phyloP scores from a whole-genome alignment of 1,140 invertebrate species.

The Acromyrmex echinatior region DNA sequence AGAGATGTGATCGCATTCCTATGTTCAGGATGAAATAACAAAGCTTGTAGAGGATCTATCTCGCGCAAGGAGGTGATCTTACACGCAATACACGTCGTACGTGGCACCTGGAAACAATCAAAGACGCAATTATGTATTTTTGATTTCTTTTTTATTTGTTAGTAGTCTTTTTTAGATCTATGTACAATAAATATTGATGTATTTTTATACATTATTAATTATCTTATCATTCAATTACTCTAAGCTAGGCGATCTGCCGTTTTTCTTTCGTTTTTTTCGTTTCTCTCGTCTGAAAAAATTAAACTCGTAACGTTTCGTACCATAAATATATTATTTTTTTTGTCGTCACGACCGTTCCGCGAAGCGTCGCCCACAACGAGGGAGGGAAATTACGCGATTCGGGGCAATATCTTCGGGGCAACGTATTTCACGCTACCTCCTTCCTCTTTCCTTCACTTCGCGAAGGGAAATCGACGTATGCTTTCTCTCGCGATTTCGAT shows the following conservation, averaged over 20 bases:
- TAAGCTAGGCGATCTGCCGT: constrained; percentile 79
- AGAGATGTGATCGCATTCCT: constrained; percentile 10
- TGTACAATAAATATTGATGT: constrained; percentile 87
- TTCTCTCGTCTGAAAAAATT: constrained; percentile 78
- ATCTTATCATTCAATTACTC: constrained; percentile 82
- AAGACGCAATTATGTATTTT: constrained; percentile 73
- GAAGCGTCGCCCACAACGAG: constrained; percentile 75
- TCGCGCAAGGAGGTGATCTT: background rate
- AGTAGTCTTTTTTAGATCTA: constrained; percentile 86
- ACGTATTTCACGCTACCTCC: constrained; percentile 35
- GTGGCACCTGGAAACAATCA: constrained; percentile 5
- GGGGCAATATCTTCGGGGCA: constrained; percentile 49
- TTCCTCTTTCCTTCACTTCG: constrained; percentile 52
- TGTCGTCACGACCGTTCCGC: constrained; percentile 74
- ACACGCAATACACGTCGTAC: background rate
- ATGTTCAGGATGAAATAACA: constrained; percentile 37
- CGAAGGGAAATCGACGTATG: constrained; percentile 43
- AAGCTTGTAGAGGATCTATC: background rate
- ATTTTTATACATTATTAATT: constrained; percentile 86
- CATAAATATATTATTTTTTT: constrained; percentile 81
- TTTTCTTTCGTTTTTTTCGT: constrained; percentile 73
- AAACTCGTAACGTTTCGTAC: constrained; percentile 77
- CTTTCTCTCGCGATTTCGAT: constrained; percentile 76
- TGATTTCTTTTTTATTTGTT: constrained; percentile 85
- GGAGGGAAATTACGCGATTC: constrained; percentile 70